Base-by-base conservation (phyloP, 2,113 vertebrate species). In the Rafetus swinhoei region DNA sequence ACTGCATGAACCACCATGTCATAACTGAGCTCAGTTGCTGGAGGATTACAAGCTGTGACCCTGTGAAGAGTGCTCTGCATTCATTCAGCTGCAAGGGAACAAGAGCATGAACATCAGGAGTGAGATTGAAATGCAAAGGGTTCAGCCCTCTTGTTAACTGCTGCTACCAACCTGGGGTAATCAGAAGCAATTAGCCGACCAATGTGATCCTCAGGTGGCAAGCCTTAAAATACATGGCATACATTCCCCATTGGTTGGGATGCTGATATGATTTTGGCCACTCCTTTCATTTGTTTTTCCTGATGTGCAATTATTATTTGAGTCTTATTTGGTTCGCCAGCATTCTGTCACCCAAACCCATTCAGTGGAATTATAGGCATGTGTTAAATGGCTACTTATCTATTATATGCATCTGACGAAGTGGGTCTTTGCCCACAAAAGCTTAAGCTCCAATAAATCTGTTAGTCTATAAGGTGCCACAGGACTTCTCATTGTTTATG, bases 281-380 rank as follows among this genome's bases (percentile, higher is more conserved):
- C 13, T 25, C 50, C 65, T 45, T 77, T 77, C 74, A 50, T 13
- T 29, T 27, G 1, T 86, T 95, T 93, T 16, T 9, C 29, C 85
- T n/a, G 59, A 9, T 52, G 27, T 6, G 2, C 12, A 22, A 95
- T 45, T 12, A 82, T 19, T 82, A 32, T 90, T 87, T 2, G 3
- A 82, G 55, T 77, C 22, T 95, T 92, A 95, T 92, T 54, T 93
- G 4, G 50, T 84, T 94, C 81, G 83, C 25, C 32, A 82, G 7
- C 82, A 84, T 92, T 94, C 84, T n/a, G 85, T 54, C 45, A 62
- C 55, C 76, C 80, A 91, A 82, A 95, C 35, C 52, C 29, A 35
- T 54, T 86, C 90, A 59, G 72, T 94, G 79, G 82, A 96, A 96
- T 95, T 90, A 90, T 90, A 96, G 90, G 60, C 89, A 93, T 74